Conservation (phyloP, 2,797 vertebrate genomes). For the Botia almorhae region DNA sequence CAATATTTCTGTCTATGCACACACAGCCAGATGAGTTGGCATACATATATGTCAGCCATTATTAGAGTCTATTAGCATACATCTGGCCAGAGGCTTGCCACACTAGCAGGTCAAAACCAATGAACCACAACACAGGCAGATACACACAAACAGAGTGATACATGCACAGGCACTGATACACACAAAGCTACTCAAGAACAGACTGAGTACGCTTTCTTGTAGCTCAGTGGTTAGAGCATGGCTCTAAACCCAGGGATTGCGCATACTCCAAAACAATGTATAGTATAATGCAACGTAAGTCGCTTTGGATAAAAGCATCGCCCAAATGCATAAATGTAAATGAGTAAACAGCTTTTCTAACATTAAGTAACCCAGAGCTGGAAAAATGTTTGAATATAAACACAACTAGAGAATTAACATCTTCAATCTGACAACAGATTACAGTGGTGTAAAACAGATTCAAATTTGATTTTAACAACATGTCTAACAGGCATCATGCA, state of each 20-base stretch:
- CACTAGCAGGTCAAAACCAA: slow-evolving; percentile 20
- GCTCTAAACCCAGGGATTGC: no score
- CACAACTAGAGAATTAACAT: slow-evolving; percentile 1
- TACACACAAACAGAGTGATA: not conserved
- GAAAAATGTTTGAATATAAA: slow-evolving; percentile 9
- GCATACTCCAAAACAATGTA: no score
- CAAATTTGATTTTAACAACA: slow-evolving; percentile 6
- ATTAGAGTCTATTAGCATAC: slow-evolving; percentile 13
- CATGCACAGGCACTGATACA: not conserved
- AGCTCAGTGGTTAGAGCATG: no score
- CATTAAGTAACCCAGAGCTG: slow-evolving; percentile 23
- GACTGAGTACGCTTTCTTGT: not conserved
- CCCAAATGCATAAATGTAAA: no score
- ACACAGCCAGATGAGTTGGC: slow-evolving; percentile 21
- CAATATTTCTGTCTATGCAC: slow-evolving; percentile 3
- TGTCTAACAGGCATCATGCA: slow-evolving; percentile 7
- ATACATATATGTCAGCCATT: slow-evolving; percentile 18
- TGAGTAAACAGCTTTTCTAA: slow-evolving; percentile 4
- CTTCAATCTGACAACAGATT: slow-evolving; percentile 19
- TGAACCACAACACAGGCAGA: not conserved
- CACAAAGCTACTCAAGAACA: slow-evolving; percentile 7
- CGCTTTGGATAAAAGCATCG: no score
- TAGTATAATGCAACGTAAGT: no score
- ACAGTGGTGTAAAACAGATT: slow-evolving; percentile 7
- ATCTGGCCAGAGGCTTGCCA: slow-evolving; percentile 10